A percentile compares a stretch with the other conserved stretches of the same genome.
phyloP scores from a whole-genome alignment of 2,797 vertebrate genomes.

The Leptoclinus maculatus region DNA sequence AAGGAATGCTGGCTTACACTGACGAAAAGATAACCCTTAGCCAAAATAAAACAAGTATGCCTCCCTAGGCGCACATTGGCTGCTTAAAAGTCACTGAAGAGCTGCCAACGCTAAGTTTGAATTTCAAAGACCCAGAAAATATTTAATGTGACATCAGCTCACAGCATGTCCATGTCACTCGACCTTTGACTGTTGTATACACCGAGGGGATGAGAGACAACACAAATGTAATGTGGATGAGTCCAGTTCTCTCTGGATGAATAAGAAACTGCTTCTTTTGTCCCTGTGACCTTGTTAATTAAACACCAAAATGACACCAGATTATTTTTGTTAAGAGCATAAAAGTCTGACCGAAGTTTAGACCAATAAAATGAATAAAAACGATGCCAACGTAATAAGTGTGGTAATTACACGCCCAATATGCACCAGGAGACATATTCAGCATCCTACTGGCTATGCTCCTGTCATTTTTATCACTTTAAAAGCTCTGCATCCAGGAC shows the following conservation, averaged over 20 bases:
- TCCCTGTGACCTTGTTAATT: not conserved
- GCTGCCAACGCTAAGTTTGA: not conserved
- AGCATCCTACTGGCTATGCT: constrained; percentile 3
- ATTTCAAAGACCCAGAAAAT: constrained; percentile 5
- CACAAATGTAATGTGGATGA: not conserved
- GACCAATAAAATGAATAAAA: constrained; percentile 13
- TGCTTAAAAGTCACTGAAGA: not conserved
- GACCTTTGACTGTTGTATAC: not conserved
- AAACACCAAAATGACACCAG: not conserved
- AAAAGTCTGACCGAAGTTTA: not conserved
- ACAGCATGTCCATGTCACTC: not conserved
- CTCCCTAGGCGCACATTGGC: not conserved
- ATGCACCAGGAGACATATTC: constrained; percentile 9
- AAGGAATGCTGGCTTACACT: not conserved
- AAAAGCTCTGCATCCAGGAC: constrained; percentile 1
- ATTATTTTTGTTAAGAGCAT: not conserved
- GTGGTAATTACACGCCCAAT: not conserved
- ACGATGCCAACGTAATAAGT: not conserved
- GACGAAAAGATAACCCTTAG: not conserved
- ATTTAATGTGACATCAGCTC: constrained; percentile 1
- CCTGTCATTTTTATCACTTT: constrained; percentile 30
- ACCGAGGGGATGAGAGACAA: not conserved
- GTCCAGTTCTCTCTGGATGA: not conserved
- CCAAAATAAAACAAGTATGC: not conserved
- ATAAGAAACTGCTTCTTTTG: not conserved